Percentiles rank a stretch among this genome's conserved stretches.
Conservation (phyloP, 2,797 vertebrate genomes). For the Sebastes hubbsi region DNA sequence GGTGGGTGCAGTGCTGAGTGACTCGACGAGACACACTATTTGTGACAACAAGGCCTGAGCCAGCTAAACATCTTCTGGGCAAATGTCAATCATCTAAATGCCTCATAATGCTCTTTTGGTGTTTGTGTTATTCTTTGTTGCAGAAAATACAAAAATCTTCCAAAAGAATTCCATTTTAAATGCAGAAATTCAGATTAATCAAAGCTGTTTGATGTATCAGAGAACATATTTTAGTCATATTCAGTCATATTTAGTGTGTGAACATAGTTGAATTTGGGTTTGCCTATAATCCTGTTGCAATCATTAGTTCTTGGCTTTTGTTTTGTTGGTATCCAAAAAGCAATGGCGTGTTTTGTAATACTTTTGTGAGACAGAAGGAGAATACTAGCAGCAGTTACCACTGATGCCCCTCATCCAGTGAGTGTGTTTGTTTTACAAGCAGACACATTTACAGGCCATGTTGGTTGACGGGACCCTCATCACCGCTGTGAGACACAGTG, state of each 20-base stretch:
- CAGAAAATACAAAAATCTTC: not conserved
- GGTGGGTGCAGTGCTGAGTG: not conserved
- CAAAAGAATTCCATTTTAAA: not conserved
- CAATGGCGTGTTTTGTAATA: constrained; percentile 22
- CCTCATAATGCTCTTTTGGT: not conserved
- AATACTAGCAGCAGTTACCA: not conserved
- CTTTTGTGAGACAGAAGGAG: constrained; percentile 13
- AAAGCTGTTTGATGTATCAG: not conserved
- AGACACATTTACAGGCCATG: constrained; percentile 24
- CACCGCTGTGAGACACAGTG: constrained; percentile 8
- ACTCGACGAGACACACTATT: not conserved
- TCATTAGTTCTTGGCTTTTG: constrained; percentile 10
- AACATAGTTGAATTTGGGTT: constrained; percentile 18
- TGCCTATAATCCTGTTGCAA: constrained; percentile 29
- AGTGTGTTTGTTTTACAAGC: constrained; percentile 35
- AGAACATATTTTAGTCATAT: constrained; percentile 11
- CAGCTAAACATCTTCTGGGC: not conserved
- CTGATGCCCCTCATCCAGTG: constrained; percentile 24
- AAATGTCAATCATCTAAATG: constrained; percentile 21
- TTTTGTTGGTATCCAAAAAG: constrained; percentile 11
- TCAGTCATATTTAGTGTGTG: constrained; percentile 23
- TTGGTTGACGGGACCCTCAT: constrained; percentile 21
- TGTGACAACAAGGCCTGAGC: not conserved
- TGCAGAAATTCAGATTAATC: not conserved
- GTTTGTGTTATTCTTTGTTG: constrained; percentile 9